Evolutionary conservation across 2,113 vertebrate genomes (phyloP).

Genomic region (Lophura nycthemera): DNA sequence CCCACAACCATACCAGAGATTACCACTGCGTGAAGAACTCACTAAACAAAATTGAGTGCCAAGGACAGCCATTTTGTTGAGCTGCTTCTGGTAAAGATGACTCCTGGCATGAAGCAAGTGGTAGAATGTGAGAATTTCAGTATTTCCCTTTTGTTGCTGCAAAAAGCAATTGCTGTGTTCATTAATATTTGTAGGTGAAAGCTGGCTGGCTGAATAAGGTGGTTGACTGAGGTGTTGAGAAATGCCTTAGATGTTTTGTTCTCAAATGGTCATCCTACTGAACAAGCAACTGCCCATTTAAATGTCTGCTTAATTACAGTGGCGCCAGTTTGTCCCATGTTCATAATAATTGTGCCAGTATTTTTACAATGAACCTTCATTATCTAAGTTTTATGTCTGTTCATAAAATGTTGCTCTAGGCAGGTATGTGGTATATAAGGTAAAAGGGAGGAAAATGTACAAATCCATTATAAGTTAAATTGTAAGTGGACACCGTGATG

Average conservation of each 20-base stretch:
- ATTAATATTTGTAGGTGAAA: neutral
- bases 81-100: neutral
- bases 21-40: neutral
- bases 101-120: neutral
- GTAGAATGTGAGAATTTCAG: neutral
- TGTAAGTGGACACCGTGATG: neutral
- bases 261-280: neutral
- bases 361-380: slow-evolving; percentile 66
- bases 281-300: slow-evolving; percentile 13
- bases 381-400: slow-evolving; percentile 68
- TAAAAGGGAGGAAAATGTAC: neutral
- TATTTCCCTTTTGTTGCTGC: neutral
- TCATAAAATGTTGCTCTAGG: slow-evolving; percentile 65
- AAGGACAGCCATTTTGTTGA: neutral
- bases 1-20: neutral
- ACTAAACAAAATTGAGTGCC: neutral
- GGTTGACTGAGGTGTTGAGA: neutral
- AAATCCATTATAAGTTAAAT: neutral
- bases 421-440: neutral
- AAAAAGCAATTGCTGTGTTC: neutral
- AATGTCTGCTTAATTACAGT: slow-evolving; percentile 59
- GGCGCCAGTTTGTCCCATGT: slow-evolving; percentile 67
- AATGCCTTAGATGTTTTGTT: neutral
- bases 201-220: neutral
- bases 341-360: slow-evolving; percentile 37